A percentile compares a stretch with the other conserved stretches of the same genome.
Conservation (phyloP, 2,113 vertebrate species). For the Thamnaconus septentrionalis region DNA sequence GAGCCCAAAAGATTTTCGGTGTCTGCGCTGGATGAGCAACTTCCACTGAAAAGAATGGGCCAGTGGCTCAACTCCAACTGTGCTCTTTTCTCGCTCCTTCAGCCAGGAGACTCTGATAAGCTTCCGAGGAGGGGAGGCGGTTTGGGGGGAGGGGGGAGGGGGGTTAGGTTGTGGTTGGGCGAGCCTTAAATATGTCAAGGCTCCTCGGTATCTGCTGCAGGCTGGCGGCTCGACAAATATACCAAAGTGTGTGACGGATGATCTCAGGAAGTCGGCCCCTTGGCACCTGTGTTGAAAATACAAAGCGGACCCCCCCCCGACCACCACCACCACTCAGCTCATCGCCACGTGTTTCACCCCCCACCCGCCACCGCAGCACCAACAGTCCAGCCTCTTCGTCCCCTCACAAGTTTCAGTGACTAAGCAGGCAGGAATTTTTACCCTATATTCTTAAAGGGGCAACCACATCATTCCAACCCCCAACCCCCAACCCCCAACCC, state of each 20-base stretch:
- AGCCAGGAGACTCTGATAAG: slow-evolving; percentile 55
- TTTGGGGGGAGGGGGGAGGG: too few species aligned
- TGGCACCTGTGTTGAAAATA: slow-evolving; percentile 21
- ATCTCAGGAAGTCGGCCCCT: slow-evolving; percentile 24
- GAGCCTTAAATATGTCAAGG: slow-evolving; percentile 56
- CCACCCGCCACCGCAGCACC: slow-evolving; percentile 7
- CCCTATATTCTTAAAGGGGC: slow-evolving; percentile 66
- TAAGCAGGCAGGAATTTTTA: slow-evolving; percentile 68
- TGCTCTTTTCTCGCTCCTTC: slow-evolving; percentile 42
- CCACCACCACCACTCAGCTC: slow-evolving; percentile 11
- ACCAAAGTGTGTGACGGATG: slow-evolving; percentile 13
- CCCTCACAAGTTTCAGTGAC: slow-evolving; percentile 60
- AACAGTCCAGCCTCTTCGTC: neutral
- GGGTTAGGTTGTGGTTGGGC: too few species aligned
- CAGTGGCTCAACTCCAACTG: slow-evolving; percentile 15
- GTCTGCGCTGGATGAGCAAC: too few species aligned
- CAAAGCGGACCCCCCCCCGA: slow-evolving; percentile 22
- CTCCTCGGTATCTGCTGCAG: slow-evolving; percentile 50
- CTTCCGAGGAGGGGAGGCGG: slow-evolving; percentile 28
- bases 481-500: neutral
- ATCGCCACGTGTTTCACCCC: slow-evolving; percentile 37
- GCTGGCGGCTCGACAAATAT: slow-evolving; percentile 51
- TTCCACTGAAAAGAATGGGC: too few species aligned
- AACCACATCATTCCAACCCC: slow-evolving; percentile 24
- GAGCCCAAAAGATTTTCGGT: too few species aligned